Conservation (phyloP, 2,113 vertebrate genomes). For the Plestiodon gilberti region DNA sequence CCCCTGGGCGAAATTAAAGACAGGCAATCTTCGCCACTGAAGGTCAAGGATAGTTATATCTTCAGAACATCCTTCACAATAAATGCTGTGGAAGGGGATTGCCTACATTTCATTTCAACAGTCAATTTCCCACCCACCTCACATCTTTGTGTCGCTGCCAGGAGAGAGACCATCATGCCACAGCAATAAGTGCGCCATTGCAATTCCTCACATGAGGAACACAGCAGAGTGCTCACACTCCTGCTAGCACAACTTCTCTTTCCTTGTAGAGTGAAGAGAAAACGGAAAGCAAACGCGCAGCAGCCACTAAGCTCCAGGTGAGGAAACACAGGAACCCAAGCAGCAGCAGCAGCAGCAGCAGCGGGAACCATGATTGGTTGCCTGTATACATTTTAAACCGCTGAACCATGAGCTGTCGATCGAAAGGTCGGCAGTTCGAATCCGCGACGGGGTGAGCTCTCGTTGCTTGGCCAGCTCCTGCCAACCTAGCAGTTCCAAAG, state of each 20-base stretch:
- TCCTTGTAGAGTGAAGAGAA: neutral
- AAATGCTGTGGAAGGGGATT: neutral
- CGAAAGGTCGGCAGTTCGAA: no score
- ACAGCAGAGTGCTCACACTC: neutral
- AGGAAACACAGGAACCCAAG: neutral
- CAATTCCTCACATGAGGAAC: neutral
- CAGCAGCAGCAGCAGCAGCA: no score
- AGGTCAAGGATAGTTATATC: neutral
- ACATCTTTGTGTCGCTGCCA: neutral
- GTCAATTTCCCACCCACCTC: no score
- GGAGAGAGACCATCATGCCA: neutral
- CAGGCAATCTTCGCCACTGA: fast-evolving
- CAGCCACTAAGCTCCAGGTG: neutral
- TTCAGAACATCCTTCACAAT: fast-evolving
- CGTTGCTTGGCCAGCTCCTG: no score
- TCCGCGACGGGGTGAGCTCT: no score
- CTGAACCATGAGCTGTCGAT: no score
- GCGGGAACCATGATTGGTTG: neutral
- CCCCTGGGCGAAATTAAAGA: fast-evolving
- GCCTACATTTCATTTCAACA: neutral
- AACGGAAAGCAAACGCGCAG: neutral
- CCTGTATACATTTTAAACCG: no score
- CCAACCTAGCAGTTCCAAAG: no score
- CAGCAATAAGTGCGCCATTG: neutral
- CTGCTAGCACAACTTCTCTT: neutral